Evolutionary conservation across 2,797 vertebrate species (phyloP), one percentile per base, ranked within the genome.

Genomic region (Euphonia xanthogaster): DNA sequence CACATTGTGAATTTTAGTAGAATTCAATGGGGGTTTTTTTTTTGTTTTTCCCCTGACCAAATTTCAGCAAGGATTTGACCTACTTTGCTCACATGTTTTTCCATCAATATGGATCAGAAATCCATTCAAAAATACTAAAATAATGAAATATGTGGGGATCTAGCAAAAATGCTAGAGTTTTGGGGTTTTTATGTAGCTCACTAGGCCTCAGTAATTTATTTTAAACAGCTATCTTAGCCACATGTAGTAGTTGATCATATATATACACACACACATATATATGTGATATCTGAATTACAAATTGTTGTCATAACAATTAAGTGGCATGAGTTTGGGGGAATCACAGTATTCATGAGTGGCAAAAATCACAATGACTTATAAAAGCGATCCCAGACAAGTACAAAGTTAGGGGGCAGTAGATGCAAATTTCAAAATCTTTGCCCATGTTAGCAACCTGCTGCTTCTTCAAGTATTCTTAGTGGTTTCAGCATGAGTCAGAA

Each of bases 401-500:
- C 7, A 13, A 63, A 74, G 21, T 71, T 71, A 74, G 30, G 39
- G 65, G 58, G 35, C 10, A 78, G 53, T 40, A 66, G 24, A 53
- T 53, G 25, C 2, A 89, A 61, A 85, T 90, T 92, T 77, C 45
- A 25, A 81, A 88, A 74, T 28, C 78, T 85, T 82, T 67, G 16
- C 24, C 86, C 30, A 4, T 31, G 13, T 35, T 76, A 67, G 37
- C n/a, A 82, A 82, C 47, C 60, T 77, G n/a, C 77, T 88, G 61
- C 35, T 86, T 86, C 72, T 93, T 18, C 57, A 61, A 6, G 24
- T 57, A 80, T 53, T 94, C 75, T 68, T 50, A 77, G 39, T 51
- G 15, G 57, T 71, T 94, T 88, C 72, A 86, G n/a, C 23, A 54
- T 57, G 53, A 94, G 35, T 96, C 78, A 89, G 74, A 93, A 30